Evolutionary conservation across 2,113 vertebrate genomes (phyloP).

Genomic region (Oceanodroma tethys): DNA sequence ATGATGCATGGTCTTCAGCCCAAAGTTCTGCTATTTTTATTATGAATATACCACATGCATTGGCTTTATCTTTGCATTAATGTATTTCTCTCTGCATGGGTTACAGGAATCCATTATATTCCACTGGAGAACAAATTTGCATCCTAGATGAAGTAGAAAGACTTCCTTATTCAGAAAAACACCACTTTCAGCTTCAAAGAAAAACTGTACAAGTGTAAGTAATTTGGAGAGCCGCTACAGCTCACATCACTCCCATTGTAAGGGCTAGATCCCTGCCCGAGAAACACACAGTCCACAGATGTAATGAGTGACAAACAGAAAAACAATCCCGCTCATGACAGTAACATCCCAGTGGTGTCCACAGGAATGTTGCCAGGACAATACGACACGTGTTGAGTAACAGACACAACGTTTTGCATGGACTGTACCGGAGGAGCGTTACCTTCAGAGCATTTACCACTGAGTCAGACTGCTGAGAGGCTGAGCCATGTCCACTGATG

Average conservation of each 20-base stretch:
- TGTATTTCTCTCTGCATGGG: background rate
- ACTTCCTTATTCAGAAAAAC: background rate
- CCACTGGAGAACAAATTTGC: background rate
- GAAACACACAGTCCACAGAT: conserved; percentile 44
- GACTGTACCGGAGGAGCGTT: conserved; percentile 58
- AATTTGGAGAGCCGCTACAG: background rate
- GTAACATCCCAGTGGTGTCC: conserved; percentile 3
- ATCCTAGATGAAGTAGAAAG: background rate
- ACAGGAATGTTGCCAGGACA: conserved; percentile 44
- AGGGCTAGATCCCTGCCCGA: background rate
- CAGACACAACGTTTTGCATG: conserved; percentile 51
- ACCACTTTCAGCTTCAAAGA: background rate
- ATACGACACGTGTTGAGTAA: conserved; percentile 29
- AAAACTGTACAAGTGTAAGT: background rate
- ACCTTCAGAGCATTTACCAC: conserved; percentile 85
- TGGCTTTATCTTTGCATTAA: background rate
- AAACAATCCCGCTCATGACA: background rate
- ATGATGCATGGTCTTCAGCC: background rate
- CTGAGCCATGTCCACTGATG: conserved; percentile 77
- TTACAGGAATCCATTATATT: background rate
- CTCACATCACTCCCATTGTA: background rate
- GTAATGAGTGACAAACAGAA: conserved; percentile 55
- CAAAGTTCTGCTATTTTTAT: background rate
- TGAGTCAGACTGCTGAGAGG: conserved; percentile 79
- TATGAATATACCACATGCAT: background rate